Base-by-base conservation (phyloP, 2,797 vertebrate genomes). In the Balearica regulorum region DNA sequence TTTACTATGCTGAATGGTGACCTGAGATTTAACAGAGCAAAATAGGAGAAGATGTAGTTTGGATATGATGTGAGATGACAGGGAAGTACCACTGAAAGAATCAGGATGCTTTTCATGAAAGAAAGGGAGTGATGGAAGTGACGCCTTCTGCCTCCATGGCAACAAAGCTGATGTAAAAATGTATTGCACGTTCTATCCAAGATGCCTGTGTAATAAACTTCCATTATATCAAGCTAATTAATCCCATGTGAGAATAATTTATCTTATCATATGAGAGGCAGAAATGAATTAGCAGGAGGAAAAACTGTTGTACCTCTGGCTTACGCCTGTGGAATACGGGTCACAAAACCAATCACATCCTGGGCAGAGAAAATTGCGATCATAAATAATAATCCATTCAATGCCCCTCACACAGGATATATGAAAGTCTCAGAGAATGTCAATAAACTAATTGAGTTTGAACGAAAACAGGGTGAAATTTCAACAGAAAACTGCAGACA, bases 361-460 rank as follows among this genome's bases (percentile, higher is more conserved):
- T 62, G 31, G 21, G 19, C 39, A 95, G 77, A 77, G 57, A 90
- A 96, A 95, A 94, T 81, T 90, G 11, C 1, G 3, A 16, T 70
- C 41, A 54, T 94, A 91, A 81, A 84, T 93, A 95, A 96, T 81
- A 94, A 76, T 73, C 65, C 16, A 20, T 83, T 91, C 82, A 69
- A 58, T 73, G 61, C 21, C 31, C 55, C 58, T 94, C 11, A 37
- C 18, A 69, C 19, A 79, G 55, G 70, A 94, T 94, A 81, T 55
- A 71, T 48, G 51, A 46, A 87, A 71, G 43, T 71, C 58, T 95
- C 62, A 83, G 51, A 83, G 48, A 95, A 95, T 66, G 39, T 90
- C 92, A 89, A 96, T 94, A 96, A 97, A 87, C 17, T 95, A 96
- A 96, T 64, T 93, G 93, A 95, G 78, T 90, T 58, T 93, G 69